Evolutionary conservation across 2,113 vertebrate genomes (phyloP), one percentile per base, ranked within the genome.

Genomic region (Macroglossus sobrinus): DNA sequence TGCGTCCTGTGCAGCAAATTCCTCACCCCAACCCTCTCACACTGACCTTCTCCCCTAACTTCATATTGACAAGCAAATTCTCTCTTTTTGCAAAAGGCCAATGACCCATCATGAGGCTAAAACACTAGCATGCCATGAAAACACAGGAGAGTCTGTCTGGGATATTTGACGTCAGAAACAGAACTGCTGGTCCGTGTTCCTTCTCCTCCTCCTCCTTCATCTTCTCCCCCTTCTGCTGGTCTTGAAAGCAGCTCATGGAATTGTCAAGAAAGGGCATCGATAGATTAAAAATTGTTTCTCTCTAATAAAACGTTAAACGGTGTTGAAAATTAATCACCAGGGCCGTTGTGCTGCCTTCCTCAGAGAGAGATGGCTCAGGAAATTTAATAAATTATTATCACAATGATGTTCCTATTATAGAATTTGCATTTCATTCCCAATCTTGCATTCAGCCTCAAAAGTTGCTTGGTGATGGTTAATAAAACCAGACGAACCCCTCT

Each of bases 331-430:
- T 97, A 97, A 98, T 98, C 97, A 97, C 91, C 33, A 57, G 61
- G 72, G 94, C 91, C 6, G 3, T 64, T 43, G 84, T 40, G 45
- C 64, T 95, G 96, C 64, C 82, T 91, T 98, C 85, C 93, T 96
- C 82, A 80, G 95, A 97, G 95, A 80, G 63, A 96, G 97, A 96
- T 0, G 40, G 95, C 94, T 95, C 19, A 3, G 91, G 91, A 97
- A 98, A 97, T 97, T 97, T 97, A 97, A 97, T 96, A 97, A 97
- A 98, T 96, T 96, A 97, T 97, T 97, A 97, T 97, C 96, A 97
- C 96, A 96, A 91, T 59, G 93, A 96, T 96, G 97, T 96, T 97
- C 95, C 82, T 96, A 96, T 97, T 97, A 96, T 2, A 94, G 78
- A 96, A 97, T 98, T 96, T 97, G 85, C 95, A 97, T 97, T 97